These are phyloP conservation scores for Pelodytes ibericus DNA, from an alignment of 2,797 vertebrate genomes.

Conservation along the genomic window DNA sequence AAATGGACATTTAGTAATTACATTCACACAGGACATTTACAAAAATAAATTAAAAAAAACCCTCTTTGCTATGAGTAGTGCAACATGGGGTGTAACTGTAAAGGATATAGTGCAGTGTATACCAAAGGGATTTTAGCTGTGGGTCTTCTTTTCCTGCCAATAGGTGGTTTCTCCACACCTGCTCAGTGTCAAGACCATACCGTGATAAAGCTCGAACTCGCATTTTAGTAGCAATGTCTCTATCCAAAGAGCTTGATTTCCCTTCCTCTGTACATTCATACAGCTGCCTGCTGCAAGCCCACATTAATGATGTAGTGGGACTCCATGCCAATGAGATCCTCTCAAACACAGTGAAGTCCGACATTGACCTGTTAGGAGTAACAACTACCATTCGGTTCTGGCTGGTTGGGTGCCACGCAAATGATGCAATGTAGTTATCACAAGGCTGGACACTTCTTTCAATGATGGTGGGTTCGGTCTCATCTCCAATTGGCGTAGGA, in stretches of 20 bases:
- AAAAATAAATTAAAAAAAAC: too few species aligned
- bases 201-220: conserved; percentile 89
- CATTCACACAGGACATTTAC: too few species aligned
- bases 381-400: conserved; percentile 98
- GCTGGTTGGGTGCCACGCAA: conserved; percentile 94
- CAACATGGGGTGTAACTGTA: conserved; percentile 45
- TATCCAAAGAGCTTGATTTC: conserved; percentile 77
- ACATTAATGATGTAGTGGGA: conserved; percentile 92
- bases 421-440: conserved; percentile 91
- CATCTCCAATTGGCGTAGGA: conserved; percentile 92
- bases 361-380: conserved; percentile 91
- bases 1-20: too few species aligned
- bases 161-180: conserved; percentile 94
- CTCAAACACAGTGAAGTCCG: conserved; percentile 97
- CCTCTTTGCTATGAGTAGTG: too few species aligned
- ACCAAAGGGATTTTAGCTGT: conserved; percentile 96
- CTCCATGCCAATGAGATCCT: conserved; percentile 97
- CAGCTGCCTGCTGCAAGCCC: conserved; percentile 94
- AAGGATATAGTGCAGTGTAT: conserved; percentile 98
- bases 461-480: conserved; percentile 98
- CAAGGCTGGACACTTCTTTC: conserved; percentile 94
- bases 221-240: conserved; percentile 97
- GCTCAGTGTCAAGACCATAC: conserved; percentile 93
- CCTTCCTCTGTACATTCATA: conserved; percentile 90
- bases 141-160: conserved; percentile 90